phyloP scores from a whole-genome alignment of 2,113 vertebrate genomes.

The Aphyosemion australe region DNA sequence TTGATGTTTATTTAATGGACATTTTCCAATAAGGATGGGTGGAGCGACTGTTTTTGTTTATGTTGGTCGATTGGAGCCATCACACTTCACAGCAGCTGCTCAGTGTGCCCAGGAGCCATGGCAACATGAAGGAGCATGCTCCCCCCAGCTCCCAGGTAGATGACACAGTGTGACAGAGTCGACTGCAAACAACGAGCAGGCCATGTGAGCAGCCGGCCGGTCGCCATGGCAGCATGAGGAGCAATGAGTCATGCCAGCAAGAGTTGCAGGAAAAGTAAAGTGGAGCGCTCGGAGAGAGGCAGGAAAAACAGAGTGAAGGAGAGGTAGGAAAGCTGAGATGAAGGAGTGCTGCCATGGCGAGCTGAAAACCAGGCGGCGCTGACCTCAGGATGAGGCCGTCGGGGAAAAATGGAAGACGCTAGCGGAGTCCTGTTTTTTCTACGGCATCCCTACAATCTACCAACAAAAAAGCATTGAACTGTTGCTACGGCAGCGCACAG shows the following conservation, averaged over 20 bases:
- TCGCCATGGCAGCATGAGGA: constrained; percentile 72
- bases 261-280: constrained; percentile 72
- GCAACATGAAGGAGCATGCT: constrained; percentile 52
- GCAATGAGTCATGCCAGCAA: constrained; percentile 74
- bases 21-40: not conserved
- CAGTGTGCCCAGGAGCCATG: constrained; percentile 49
- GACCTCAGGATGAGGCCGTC: constrained; percentile 57
- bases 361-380: constrained; percentile 41
- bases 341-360: constrained; percentile 49
- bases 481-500: constrained; percentile 56
- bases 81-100: constrained; percentile 34
- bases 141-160: constrained; percentile 42
- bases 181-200: constrained; percentile 64
- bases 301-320: constrained; percentile 16
- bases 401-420: not conserved
- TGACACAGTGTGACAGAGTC: constrained; percentile 32
- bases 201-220: constrained; percentile 62
- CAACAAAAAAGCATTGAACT: constrained; percentile 47
- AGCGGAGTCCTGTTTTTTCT: not conserved
- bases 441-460: constrained; percentile 35
- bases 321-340: constrained; percentile 38
- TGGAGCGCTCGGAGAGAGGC: constrained; percentile 34
- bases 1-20: not conserved
- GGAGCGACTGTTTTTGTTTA: not conserved
- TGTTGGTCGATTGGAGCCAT: constrained; percentile 1